Evolutionary conservation across 2,113 vertebrate genomes (phyloP).

Genomic region (Muntiacus reevesi): DNA sequence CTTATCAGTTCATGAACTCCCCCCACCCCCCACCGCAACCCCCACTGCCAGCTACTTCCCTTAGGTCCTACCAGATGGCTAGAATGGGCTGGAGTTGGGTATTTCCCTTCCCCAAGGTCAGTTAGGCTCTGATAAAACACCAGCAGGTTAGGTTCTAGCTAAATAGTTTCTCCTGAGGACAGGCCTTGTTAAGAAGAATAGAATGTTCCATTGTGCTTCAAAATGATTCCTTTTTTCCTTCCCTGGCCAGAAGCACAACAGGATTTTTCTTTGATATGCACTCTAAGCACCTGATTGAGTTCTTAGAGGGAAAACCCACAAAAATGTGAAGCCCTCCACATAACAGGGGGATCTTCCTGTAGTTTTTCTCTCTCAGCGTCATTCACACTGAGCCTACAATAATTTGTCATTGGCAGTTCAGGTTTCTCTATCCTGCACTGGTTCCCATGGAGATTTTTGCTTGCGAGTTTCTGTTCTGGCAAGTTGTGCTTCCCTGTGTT

Average conservation of each 20-base stretch:
- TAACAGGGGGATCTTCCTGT: neutral
- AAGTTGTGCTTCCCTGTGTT: neutral
- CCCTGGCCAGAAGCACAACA: neutral
- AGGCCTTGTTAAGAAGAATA: neutral
- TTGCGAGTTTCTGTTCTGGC: neutral
- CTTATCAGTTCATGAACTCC: neutral
- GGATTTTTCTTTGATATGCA: neutral
- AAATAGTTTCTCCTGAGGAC: neutral
- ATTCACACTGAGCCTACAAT: neutral
- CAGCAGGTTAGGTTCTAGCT: neutral
- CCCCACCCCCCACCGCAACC: rapidly evolving
- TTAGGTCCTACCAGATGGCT: neutral
- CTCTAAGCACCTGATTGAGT: neutral
- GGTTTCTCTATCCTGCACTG: neutral
- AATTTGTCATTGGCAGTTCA: neutral
- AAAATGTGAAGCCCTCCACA: neutral
- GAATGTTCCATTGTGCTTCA: neutral
- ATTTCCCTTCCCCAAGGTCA: neutral
- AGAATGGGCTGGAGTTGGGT: neutral
- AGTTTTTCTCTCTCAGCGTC: neutral
- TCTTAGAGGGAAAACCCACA: neutral
- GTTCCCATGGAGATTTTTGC: neutral
- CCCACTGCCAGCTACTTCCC: rapidly evolving
- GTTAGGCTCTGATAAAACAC: neutral
- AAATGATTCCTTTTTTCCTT: neutral